Evolutionary conservation across 2,888 invertebrate species (phyloP).

Genomic region (Heliconius erato): DNA sequence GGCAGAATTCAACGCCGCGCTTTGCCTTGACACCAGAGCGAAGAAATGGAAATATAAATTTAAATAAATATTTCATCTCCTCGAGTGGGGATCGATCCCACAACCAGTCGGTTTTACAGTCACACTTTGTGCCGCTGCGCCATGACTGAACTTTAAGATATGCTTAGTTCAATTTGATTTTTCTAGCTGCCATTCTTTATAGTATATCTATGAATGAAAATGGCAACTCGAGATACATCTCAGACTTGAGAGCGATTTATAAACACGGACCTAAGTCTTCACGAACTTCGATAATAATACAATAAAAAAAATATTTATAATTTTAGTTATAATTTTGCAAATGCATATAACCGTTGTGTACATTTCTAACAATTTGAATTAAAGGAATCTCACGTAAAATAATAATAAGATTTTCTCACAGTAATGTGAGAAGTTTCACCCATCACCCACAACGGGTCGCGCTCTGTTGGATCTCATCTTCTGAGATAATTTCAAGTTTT

Average conservation of each 20-base stretch:
- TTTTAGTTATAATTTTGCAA: slow-evolving; percentile 38
- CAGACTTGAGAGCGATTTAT: too few species aligned
- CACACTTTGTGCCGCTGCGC: too few species aligned
- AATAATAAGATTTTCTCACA: slow-evolving; percentile 58
- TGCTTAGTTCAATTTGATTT: neutral
- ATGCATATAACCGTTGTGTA: slow-evolving; percentile 39
- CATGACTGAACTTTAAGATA: neutral
- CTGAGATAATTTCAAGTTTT: slow-evolving; percentile 39
- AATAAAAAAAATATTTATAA: slow-evolving; percentile 26
- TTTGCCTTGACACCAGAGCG: too few species aligned
- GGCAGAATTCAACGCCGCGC: too few species aligned
- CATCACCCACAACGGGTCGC: slow-evolving; percentile 55
- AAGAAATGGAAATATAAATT: too few species aligned
- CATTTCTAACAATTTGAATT: slow-evolving; percentile 40
- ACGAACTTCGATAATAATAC: slow-evolving; percentile 25
- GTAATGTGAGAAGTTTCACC: slow-evolving; percentile 59
- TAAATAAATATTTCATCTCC: too few species aligned
- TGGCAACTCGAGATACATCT: too few species aligned
- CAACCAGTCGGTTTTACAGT: too few species aligned
- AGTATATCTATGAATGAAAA: too few species aligned
- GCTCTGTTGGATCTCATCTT: slow-evolving; percentile 53
- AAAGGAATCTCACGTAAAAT: slow-evolving; percentile 52
- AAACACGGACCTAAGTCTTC: neutral
- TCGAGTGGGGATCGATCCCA: too few species aligned
- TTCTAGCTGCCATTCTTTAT: neutral